Percentiles rank a stretch among this genome's conserved stretches.
Evolutionary conservation across 2,113 vertebrate species (phyloP).

Genomic region (Herpetotheres cachinnans): DNA sequence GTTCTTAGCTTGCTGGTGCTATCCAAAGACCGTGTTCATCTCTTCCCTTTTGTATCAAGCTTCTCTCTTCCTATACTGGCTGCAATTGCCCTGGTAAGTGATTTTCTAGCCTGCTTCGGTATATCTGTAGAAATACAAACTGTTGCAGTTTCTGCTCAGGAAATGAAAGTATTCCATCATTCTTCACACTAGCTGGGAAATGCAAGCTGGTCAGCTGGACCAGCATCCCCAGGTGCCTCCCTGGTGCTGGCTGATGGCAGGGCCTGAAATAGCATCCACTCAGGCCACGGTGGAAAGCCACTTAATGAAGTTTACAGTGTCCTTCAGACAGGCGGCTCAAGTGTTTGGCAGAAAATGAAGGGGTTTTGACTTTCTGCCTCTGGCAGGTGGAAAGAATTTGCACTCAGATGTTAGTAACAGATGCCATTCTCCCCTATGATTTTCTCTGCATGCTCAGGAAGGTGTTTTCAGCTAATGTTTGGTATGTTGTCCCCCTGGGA

Average conservation of each 20-base stretch:
- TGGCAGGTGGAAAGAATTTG: slow-evolving; percentile 27
- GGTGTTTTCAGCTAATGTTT: background rate
- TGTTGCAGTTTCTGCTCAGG: background rate
- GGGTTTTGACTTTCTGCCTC: background rate
- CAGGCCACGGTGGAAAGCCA: background rate
- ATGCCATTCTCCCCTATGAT: background rate
- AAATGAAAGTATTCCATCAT: background rate
- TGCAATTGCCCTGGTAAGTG: background rate
- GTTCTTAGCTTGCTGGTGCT: background rate
- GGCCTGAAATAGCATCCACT: background rate
- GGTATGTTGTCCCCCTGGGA: background rate
- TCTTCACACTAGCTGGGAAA: background rate
- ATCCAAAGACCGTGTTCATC: background rate
- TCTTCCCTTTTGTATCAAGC: background rate
- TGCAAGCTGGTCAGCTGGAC: background rate
- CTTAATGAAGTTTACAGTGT: background rate
- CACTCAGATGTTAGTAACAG: background rate
- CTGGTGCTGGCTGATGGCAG: background rate
- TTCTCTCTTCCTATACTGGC: background rate
- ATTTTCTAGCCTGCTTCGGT: background rate
- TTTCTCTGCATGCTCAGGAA: background rate
- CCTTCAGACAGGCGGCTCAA: background rate
- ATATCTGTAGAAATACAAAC: background rate
- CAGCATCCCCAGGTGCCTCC: background rate
- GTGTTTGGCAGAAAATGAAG: background rate